A percentile compares a stretch with the other conserved stretches of the same genome.
These are phyloP conservation scores for Timandra comae DNA, from an alignment of 2,888 invertebrate genomes.

Conservation along the genomic window DNA sequence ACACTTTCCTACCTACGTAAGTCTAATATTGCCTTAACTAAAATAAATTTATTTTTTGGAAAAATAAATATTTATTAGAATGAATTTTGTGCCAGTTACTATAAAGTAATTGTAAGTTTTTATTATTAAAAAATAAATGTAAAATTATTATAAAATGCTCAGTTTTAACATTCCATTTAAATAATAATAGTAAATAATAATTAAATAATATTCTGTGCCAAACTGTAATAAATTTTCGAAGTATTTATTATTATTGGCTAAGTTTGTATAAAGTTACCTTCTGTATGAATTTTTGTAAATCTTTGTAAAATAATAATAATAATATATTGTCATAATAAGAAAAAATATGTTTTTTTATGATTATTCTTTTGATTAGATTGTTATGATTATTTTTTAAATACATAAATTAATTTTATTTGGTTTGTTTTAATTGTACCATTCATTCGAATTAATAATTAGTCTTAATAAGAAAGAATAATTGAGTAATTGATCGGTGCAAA, in stretches of 20 bases:
- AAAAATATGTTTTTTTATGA: conserved; percentile 37
- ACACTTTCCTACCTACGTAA: no score
- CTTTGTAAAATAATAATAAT: conserved; percentile 39
- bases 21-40: no score
- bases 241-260: conserved; percentile 48
- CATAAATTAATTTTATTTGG: conserved; percentile 57
- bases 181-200: no score
- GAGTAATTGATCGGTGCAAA: no score
- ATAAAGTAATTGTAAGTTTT: conserved; percentile 35
- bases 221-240: conserved; percentile 31
- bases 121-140: no score
- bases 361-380: conserved; percentile 38
- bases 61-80: conserved; percentile 37
- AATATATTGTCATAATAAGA: conserved; percentile 28
- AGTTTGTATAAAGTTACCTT: conserved; percentile 56
- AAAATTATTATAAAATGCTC: conserved; percentile 55
- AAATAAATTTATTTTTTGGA: no score
- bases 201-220: conserved; percentile 53
- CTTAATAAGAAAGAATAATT: no score
- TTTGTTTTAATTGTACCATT: no score
- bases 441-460: no score
- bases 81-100: conserved; percentile 71
- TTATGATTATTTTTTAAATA: conserved; percentile 53
- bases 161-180: conserved; percentile 37
- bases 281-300: conserved; percentile 46